These are phyloP conservation scores for Microvelia longipes DNA, from an alignment of 1,140 invertebrate species.

Conservation along the genomic window DNA sequence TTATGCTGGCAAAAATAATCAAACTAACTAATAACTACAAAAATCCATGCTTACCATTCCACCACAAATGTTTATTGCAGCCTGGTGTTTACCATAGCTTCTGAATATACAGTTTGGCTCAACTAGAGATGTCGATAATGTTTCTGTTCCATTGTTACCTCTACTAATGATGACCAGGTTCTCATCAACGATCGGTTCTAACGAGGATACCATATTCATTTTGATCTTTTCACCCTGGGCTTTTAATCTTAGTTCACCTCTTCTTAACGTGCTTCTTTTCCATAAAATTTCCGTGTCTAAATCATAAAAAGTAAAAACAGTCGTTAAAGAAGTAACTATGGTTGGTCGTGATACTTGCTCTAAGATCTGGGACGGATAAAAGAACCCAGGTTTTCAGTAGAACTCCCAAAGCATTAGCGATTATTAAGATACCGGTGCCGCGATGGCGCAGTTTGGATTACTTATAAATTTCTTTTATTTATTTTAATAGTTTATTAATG, in stretches of 20 bases:
- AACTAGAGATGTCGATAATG: slow-evolving; percentile 10
- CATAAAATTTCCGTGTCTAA: background rate
- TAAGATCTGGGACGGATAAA: no score
- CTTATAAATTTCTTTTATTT: no score
- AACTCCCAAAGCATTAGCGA: no score
- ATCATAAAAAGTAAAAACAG: background rate
- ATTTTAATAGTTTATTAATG: no score
- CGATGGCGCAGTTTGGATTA: no score
- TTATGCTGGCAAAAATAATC: no score
- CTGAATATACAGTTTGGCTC: slow-evolving; percentile 19
- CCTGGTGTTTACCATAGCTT: slow-evolving; percentile 14
- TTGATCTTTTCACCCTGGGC: background rate
- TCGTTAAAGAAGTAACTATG: no score
- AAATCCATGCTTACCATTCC: slow-evolving; percentile 26
- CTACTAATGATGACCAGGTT: background rate
- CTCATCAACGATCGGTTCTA: background rate
- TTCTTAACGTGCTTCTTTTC: background rate
- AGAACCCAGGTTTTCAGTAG: no score
- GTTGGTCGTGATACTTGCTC: no score
- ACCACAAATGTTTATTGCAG: slow-evolving; percentile 21
- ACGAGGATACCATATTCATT: background rate
- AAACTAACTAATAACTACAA: no score
- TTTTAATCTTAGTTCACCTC: background rate
- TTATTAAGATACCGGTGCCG: no score
- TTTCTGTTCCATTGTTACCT: slow-evolving; percentile 11